Conservation (phyloP, 2,888 invertebrate species). For the Andrena chrysosceles region DNA sequence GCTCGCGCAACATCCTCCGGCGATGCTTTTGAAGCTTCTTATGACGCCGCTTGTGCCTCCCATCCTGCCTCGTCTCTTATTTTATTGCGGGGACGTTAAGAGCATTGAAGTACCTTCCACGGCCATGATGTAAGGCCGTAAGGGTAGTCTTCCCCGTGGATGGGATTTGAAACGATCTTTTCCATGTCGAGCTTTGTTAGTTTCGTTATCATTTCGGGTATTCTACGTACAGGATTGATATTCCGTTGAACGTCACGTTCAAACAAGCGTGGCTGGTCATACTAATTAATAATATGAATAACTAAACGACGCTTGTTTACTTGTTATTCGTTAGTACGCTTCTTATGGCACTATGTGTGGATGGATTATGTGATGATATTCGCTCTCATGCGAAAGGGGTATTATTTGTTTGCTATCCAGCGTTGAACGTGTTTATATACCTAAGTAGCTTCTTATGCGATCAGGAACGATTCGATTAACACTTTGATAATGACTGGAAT, state of each 20-base stretch:
- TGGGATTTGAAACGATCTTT: slow-evolving; percentile 1
- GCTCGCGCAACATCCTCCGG: slow-evolving; percentile 77
- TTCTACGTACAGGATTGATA: background rate
- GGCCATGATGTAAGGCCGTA: background rate
- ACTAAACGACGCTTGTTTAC: slow-evolving; percentile 3
- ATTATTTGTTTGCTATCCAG: too few relatives aligned
- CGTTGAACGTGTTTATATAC: too few relatives aligned
- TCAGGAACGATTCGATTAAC: too few relatives aligned
- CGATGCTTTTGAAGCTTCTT: slow-evolving; percentile 74
- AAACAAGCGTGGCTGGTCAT: slow-evolving; percentile 23
- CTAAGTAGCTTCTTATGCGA: too few relatives aligned
- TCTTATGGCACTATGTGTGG: slow-evolving; percentile 3
- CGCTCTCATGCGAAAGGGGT: background rate
- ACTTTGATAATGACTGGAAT: too few relatives aligned
- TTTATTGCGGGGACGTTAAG: slow-evolving; percentile 52
- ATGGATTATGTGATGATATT: background rate
- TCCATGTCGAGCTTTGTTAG: background rate
- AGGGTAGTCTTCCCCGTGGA: background rate
- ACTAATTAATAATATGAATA: slow-evolving; percentile 12
- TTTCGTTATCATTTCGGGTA: slow-evolving; percentile 1
- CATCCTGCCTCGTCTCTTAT: slow-evolving; percentile 51
- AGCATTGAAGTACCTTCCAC: slow-evolving; percentile 13
- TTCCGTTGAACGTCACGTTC: slow-evolving; percentile 1
- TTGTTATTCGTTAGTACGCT: slow-evolving; percentile 9
- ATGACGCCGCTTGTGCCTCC: slow-evolving; percentile 32